These are phyloP conservation scores for Chrosomus eos DNA, from an alignment of 2,797 vertebrate genomes.

Conservation along the genomic window DNA sequence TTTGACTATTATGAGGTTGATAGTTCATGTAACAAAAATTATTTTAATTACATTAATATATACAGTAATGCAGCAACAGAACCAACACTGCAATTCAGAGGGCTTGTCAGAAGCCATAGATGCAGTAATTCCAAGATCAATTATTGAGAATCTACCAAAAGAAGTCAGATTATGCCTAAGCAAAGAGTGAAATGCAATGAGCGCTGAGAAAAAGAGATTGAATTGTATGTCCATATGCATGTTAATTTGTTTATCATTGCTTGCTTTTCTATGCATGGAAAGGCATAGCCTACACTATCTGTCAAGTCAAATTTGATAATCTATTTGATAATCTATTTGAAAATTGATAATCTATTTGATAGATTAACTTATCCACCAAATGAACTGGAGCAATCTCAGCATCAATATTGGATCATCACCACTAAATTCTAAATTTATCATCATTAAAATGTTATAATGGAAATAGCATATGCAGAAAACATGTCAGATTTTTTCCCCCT, in stretches of 20 bases:
- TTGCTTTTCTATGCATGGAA: not conserved
- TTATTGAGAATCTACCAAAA: not conserved
- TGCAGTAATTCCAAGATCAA: not conserved
- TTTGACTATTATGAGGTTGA: not conserved
- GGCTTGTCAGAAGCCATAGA: not conserved
- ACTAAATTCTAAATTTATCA: not conserved
- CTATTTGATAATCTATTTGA: too few relatives aligned
- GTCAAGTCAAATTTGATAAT: constrained; percentile 6
- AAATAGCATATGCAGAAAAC: not conserved
- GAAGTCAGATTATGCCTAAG: not conserved
- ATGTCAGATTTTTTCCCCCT: not conserved
- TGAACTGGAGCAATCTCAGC: not conserved
- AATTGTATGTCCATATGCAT: not conserved
- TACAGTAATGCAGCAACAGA: too few relatives aligned
- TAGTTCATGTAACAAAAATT: not conserved
- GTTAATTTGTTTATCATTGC: not conserved
- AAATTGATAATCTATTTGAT: too few relatives aligned
- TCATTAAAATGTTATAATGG: not conserved
- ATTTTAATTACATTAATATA: not conserved
- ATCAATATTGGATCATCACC: not conserved
- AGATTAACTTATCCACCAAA: constrained; percentile 9
- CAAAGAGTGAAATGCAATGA: constrained; percentile 5
- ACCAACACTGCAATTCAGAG: not conserved
- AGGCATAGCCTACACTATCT: not conserved
- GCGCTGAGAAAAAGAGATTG: not conserved